These are phyloP conservation scores for Lepidotrigona ventralis DNA, from an alignment of 1,140 invertebrate genomes.

Conservation along the genomic window DNA sequence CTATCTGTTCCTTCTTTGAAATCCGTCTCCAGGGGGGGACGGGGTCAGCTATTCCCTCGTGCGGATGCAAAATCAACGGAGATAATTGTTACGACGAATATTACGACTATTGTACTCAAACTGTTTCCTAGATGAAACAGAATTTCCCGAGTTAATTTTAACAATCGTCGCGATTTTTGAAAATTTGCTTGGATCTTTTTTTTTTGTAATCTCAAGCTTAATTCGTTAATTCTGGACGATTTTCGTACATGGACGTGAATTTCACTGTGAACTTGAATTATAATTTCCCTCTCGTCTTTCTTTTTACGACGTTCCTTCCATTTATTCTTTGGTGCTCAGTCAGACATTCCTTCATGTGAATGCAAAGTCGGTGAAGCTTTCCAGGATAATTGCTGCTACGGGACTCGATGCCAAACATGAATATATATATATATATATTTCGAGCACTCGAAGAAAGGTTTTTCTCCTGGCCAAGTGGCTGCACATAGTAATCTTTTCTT, in stretches of 20 bases:
- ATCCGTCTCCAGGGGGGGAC: background rate
- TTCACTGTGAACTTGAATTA: background rate
- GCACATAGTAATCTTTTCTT: slow-evolving; percentile 56
- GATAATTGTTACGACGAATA: slow-evolving; percentile 65
- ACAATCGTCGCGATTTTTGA: too few species aligned
- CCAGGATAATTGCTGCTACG: slow-evolving; percentile 68
- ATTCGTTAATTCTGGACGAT: background rate
- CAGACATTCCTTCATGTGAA: slow-evolving; percentile 63
- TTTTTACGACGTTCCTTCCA: background rate
- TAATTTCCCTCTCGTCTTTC: background rate
- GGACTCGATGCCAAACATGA: slow-evolving; percentile 63
- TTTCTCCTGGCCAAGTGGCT: slow-evolving; percentile 36
- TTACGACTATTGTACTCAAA: background rate
- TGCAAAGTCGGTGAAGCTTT: slow-evolving; percentile 65
- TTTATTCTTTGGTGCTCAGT: background rate
- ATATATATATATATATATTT: slow-evolving; percentile 31
- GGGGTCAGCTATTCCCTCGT: slow-evolving; percentile 60
- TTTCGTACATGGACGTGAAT: background rate
- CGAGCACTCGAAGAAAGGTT: slow-evolving; percentile 59
- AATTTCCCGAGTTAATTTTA: too few species aligned
- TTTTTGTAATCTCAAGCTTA: background rate
- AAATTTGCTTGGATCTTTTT: background rate
- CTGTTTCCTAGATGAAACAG: background rate
- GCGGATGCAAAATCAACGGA: slow-evolving; percentile 68
- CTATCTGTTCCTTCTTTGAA: background rate